These are phyloP conservation scores for Leptinotarsa lineolata DNA, from an alignment of 1,140 invertebrate genomes.

Conservation along the genomic window DNA sequence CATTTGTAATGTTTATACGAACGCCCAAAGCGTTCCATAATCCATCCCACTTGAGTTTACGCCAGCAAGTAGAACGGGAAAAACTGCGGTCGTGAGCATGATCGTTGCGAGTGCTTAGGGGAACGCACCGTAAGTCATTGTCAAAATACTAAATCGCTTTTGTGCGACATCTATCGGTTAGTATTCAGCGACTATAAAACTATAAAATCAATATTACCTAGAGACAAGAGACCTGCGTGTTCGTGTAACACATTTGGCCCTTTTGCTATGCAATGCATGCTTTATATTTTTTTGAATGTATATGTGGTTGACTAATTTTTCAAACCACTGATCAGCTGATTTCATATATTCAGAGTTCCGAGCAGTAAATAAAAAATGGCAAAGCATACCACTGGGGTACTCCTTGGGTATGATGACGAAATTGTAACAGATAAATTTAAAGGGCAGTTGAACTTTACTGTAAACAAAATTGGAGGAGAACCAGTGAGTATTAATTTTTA, in stretches of 20 bases:
- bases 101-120: no score
- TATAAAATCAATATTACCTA: not conserved
- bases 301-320: conserved; percentile 29
- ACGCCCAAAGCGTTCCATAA: no score
- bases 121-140: no score
- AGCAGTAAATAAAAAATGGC: conserved; percentile 53
- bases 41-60: fast-evolving
- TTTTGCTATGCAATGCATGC: not conserved
- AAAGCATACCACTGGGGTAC: conserved; percentile 60
- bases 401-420: conserved; percentile 74
- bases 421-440: conserved; percentile 67
- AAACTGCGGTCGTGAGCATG: no score
- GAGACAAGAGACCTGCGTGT: not conserved
- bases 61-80: no score
- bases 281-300: conserved; percentile 15
- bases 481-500: conserved; percentile 60
- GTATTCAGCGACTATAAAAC: no score
- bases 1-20: no score
- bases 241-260: not conserved
- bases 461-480: conserved; percentile 74
- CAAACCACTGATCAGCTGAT: not conserved
- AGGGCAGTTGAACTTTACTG: conserved; percentile 64
- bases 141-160: no score
- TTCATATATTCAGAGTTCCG: not conserved
- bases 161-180: no score